Conservation (phyloP, 1,140 invertebrate genomes). For the Drosophila repleta region DNA sequence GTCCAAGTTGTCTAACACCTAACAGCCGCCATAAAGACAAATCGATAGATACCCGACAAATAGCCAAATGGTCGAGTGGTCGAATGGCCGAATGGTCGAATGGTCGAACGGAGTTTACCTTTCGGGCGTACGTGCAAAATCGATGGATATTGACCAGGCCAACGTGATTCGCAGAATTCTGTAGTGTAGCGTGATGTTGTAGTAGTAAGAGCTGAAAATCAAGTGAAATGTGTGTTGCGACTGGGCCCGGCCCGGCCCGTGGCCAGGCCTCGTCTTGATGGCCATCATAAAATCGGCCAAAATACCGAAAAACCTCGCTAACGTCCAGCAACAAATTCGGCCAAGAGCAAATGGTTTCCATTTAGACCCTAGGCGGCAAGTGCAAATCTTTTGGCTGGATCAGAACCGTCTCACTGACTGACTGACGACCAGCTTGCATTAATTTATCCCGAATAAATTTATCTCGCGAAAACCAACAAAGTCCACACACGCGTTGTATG, state of each 20-base stretch:
- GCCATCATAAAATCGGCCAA: conserved; percentile 63
- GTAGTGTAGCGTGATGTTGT: not conserved
- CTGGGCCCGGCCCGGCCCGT: conserved; percentile 20
- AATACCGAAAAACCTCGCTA: conserved; percentile 40
- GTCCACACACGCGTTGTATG: conserved; percentile 26
- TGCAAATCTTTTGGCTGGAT: conserved; percentile 57
- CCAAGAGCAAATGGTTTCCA: conserved; percentile 60
- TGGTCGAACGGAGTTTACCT: conserved; percentile 38
- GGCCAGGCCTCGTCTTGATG: conserved; percentile 44
- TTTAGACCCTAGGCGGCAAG: conserved; percentile 58
- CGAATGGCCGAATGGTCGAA: conserved; percentile 32
- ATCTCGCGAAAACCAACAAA: conserved; percentile 20
- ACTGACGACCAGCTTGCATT: conserved; percentile 40
- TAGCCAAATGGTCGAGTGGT: conserved; percentile 33
- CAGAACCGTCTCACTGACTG: conserved; percentile 38
- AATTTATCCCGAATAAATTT: conserved; percentile 33
- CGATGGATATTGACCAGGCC: conserved; percentile 29
- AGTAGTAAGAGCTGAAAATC: conserved; percentile 18
- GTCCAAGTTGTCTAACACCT: conserved; percentile 77
- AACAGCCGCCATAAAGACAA: conserved; percentile 49
- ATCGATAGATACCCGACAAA: conserved; percentile 25
- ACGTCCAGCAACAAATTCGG: conserved; percentile 49
- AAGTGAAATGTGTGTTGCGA: conserved; percentile 18
- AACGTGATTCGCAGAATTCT: conserved; percentile 70
- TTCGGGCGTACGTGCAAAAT: conserved; percentile 47